A percentile compares a stretch with the other conserved stretches of the same genome.
Evolutionary conservation across 2,113 vertebrate genomes (phyloP).

Genomic region (Chamaea fasciata): DNA sequence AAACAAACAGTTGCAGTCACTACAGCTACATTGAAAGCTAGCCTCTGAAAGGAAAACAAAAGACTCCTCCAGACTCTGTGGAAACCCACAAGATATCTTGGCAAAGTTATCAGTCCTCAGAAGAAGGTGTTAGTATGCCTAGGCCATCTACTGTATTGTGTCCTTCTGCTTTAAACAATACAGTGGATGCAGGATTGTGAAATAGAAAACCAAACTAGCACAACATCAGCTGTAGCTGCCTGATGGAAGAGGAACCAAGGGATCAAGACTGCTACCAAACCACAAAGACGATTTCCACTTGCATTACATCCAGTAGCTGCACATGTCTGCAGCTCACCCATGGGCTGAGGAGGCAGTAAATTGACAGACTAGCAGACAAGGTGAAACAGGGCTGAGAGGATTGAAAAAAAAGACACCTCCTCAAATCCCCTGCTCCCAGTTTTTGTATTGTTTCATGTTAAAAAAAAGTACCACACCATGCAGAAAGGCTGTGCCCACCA

Average conservation of each 20-base stretch:
- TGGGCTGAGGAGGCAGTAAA: not conserved
- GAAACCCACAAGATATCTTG: not conserved
- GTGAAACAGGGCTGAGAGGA: not conserved
- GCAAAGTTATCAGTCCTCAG: not conserved
- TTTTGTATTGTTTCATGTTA: not conserved
- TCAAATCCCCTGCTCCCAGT: not conserved
- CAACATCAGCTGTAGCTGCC: not conserved
- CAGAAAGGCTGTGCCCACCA: not conserved
- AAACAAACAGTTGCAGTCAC: not conserved
- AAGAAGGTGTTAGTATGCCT: not conserved
- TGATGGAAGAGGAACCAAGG: not conserved
- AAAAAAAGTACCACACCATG: not conserved
- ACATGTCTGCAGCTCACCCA: not conserved
- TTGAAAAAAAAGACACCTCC: not conserved
- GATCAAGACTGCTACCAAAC: not conserved
- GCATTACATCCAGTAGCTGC: not conserved
- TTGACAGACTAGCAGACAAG: not conserved
- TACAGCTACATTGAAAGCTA: not conserved
- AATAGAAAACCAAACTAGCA: fast-evolving
- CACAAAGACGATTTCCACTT: not conserved
- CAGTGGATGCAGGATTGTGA: not conserved
- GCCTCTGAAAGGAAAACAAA: not conserved
- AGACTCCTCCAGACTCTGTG: not conserved
- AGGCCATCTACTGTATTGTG: not conserved
- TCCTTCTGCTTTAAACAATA: not conserved